phyloP scores from a whole-genome alignment of 1,140 invertebrate species.

The Charaxes varanes region DNA sequence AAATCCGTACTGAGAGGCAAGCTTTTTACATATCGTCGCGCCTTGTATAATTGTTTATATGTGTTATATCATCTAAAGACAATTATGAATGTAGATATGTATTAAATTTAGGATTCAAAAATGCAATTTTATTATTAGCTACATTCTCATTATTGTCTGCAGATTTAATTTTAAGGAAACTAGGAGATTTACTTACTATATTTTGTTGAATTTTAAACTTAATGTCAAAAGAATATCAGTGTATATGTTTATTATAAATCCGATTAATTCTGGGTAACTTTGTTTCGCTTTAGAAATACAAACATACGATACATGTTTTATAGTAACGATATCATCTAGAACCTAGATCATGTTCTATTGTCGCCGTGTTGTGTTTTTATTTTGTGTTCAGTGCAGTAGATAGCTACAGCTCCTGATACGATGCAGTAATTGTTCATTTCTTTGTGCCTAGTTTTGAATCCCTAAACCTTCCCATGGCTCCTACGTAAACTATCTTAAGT shows the following conservation, averaged over 20 bases:
- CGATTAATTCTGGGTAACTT: no score
- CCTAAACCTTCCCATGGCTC: not conserved
- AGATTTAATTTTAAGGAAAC: slow-evolving; percentile 16
- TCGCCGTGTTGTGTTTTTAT: slow-evolving; percentile 14
- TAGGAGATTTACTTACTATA: no score
- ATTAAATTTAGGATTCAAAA: slow-evolving; percentile 5
- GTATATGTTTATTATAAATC: no score
- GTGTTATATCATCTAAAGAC: slow-evolving; percentile 25
- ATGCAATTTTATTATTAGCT: slow-evolving; percentile 6
- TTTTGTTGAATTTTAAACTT: no score
- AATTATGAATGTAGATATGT: slow-evolving; percentile 16
- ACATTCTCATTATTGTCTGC: slow-evolving; percentile 25
- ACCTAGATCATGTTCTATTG: slow-evolving; percentile 8
- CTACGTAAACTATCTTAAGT: no score
- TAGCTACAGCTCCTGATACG: slow-evolving; percentile 65
- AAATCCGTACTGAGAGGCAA: slow-evolving; percentile 50
- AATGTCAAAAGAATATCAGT: no score
- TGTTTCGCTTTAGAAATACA: not conserved
- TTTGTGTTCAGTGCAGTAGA: slow-evolving; percentile 56
- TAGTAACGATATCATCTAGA: slow-evolving; percentile 5
- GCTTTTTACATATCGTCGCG: slow-evolving; percentile 39
- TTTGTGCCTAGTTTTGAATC: slow-evolving; percentile 46
- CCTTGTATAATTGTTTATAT: slow-evolving; percentile 7
- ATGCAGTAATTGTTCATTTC: slow-evolving; percentile 60
- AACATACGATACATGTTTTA: slow-evolving; percentile 1